Conservation (phyloP, 2,888 invertebrate genomes). For the Leptura quadrifasciata region DNA sequence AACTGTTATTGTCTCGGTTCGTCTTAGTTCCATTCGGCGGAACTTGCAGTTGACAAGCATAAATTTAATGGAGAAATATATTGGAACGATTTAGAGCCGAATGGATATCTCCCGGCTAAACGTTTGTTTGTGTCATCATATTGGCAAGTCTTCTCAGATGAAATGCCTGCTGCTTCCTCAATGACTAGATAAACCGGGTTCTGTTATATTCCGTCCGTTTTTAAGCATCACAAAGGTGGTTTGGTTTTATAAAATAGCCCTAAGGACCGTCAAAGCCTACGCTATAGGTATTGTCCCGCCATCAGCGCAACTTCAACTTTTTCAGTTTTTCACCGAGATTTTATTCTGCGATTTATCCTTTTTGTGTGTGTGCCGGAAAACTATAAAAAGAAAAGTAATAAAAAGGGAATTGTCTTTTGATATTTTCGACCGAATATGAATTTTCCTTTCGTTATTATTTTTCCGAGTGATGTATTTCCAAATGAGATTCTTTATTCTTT, state of each 20-base stretch:
- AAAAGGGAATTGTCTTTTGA: slow-evolving; percentile 62
- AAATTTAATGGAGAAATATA: slow-evolving; percentile 61
- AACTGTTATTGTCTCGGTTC: slow-evolving; percentile 59
- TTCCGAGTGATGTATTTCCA: slow-evolving; percentile 59
- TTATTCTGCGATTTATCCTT: slow-evolving; percentile 55
- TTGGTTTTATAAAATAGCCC: slow-evolving; percentile 46
- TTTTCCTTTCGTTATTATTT: slow-evolving; percentile 61
- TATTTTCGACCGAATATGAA: slow-evolving; percentile 62
- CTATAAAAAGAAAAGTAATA: slow-evolving; percentile 62
- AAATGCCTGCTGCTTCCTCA: slow-evolving; percentile 39
- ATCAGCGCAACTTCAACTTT: slow-evolving; percentile 20
- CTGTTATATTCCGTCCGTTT: slow-evolving; percentile 28
- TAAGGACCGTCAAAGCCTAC: neutral
- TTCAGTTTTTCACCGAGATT: slow-evolving; percentile 43
- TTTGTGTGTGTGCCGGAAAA: slow-evolving; percentile 55
- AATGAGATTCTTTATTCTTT: slow-evolving; percentile 59
- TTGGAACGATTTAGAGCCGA: slow-evolving; percentile 62
- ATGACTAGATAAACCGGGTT: slow-evolving; percentile 37
- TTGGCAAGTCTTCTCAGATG: slow-evolving; percentile 53
- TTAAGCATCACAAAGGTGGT: slow-evolving; percentile 41
- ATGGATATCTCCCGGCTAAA: slow-evolving; percentile 64
- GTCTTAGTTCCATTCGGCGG: slow-evolving; percentile 59
- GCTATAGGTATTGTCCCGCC: slow-evolving; percentile 28
- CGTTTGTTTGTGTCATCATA: slow-evolving; percentile 66
- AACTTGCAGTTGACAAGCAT: slow-evolving; percentile 65